Evolutionary conservation across 2,888 invertebrate species (phyloP), one percentile per base, ranked within the genome.

Genomic region (Aplocera efformata): DNA sequence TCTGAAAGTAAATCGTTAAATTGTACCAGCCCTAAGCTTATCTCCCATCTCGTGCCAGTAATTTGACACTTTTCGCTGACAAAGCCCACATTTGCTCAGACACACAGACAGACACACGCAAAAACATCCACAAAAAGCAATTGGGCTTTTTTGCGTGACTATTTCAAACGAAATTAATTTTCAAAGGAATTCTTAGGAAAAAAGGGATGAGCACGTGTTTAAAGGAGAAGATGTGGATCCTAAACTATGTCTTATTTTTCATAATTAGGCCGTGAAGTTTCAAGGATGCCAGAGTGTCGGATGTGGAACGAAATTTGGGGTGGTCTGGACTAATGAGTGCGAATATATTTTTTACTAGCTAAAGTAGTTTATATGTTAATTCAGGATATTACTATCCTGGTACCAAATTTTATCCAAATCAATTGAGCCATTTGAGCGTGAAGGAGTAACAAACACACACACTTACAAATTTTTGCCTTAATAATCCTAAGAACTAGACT

Each of bases 1-100:
- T 8, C 9, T 0, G 6, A 1, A 30, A 10, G 5, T 17, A 17
- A 17, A 2, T 17, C 5, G 13, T 17, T 2, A 3, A 17, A 3
- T 17, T 27, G 35, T 34, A 13, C 6, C 80, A 85, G 42, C 85
- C 85, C 84, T 85, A 60, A 28, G 7, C 48, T 72, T 80, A 86
- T 85, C 83, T 76, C 10, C 59, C 70, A 84, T 83, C 85, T 85
- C 82, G 83, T 82, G 83, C 83, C 73, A 79, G 88, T 86, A 86
- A 88, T 84, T 84, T 85, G 86, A 88, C 88, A 88, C 88, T 86
- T 86, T 86, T 72, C 82, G 32, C 72, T 86, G 86, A 85, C 86
- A 86, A 84, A 84, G 76, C 75, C 77, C 86, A 86, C 84, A 82
- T 86, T 85, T 83, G 80, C 79, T 78, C 70, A 75, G 63, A 66